Evolutionary conservation across 2,113 vertebrate genomes (phyloP).

Genomic region (Amphiprion percula): DNA sequence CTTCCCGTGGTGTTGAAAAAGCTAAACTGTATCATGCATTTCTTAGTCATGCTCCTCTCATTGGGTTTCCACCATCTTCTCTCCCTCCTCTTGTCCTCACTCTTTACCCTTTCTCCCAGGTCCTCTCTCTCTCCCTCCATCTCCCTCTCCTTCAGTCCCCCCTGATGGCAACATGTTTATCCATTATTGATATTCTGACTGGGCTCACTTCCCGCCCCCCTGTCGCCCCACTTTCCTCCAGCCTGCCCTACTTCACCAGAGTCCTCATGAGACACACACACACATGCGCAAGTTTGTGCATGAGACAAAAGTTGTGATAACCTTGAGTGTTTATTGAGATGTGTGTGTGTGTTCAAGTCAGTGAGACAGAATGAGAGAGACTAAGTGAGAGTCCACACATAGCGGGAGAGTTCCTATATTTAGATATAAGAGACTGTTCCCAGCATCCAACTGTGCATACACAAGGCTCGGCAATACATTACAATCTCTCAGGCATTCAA

Average conservation of each 20-base stretch:
- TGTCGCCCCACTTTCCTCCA: slow-evolving; percentile 78
- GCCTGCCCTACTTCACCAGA: slow-evolving; percentile 79
- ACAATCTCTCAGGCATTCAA: slow-evolving; percentile 44
- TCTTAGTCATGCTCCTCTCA: slow-evolving; percentile 1
- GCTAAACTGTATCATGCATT: not conserved
- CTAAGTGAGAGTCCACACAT: slow-evolving; percentile 63
- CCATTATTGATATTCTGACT: slow-evolving; percentile 82
- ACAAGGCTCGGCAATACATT: slow-evolving; percentile 54
- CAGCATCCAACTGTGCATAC: slow-evolving; percentile 64
- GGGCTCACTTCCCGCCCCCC: slow-evolving; percentile 69
- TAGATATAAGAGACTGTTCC: slow-evolving; percentile 72
- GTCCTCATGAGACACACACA: slow-evolving; percentile 67
- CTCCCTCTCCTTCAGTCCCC: slow-evolving; percentile 60
- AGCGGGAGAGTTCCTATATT: slow-evolving; percentile 71
- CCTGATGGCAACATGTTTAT: slow-evolving; percentile 80
- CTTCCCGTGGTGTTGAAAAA: not conserved
- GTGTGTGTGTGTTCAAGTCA: slow-evolving; percentile 43
- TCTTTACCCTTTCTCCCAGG: slow-evolving; percentile 45
- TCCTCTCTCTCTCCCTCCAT: slow-evolving; percentile 27
- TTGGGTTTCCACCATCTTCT: not conserved
- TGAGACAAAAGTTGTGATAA: slow-evolving; percentile 64
- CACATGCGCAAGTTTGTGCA: slow-evolving; percentile 36
- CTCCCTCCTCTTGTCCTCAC: slow-evolving; percentile 28
- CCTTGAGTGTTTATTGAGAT: slow-evolving; percentile 57
- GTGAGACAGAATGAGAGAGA: slow-evolving; percentile 64